Evolutionary conservation across 2,888 invertebrate genomes (phyloP), one percentile per base, ranked within the genome.

Genomic region (Polyploca ridens): DNA sequence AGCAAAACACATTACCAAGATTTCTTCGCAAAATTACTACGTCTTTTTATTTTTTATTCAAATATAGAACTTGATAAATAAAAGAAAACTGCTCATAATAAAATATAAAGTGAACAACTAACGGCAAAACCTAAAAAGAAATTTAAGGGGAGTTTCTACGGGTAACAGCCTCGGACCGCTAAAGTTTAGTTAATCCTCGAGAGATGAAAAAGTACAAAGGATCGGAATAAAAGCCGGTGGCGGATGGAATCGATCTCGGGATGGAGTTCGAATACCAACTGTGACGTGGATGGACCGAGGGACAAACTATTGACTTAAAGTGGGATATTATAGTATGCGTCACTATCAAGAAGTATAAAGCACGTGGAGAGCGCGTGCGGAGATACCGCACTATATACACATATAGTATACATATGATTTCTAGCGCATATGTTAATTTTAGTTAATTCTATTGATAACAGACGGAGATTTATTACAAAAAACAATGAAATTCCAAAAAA

Each of bases 201-300:
- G 88, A 90, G 90, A 90, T 90, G 90, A 91, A 90, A 91, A 90
- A 90, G 88, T 90, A 89, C 88, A 88, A 89, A 87, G 87, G 85
- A 81, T 84, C 77, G 67, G 85, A 82, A 86, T 85, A 86, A 85
- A 86, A 85, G 85, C 79, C 79, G 84, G 81, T 83, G 81, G 79
- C 78, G 81, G 83, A 70, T 80, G 79, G 79, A 85, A 90, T 89
- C 89, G 90, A 89, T 89, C 85, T 75, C 74, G 71, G 79, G 84
- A 79, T 82, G 82, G 78, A 83, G 81, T 85, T 84, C 83, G 83
- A 83, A 84, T 83, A 79, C 83, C 79, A 82, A 78, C 81, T 84
- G 84, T 82, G 78, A 78, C 72, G 71, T 65, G 73, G 66, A 69
- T 72, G 80, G 78, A 64, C 63, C 67, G 72, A 77, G 74, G 71